These are phyloP conservation scores for Heliothis virescens DNA, from an alignment of 1,140 invertebrate genomes.

Conservation along the genomic window DNA sequence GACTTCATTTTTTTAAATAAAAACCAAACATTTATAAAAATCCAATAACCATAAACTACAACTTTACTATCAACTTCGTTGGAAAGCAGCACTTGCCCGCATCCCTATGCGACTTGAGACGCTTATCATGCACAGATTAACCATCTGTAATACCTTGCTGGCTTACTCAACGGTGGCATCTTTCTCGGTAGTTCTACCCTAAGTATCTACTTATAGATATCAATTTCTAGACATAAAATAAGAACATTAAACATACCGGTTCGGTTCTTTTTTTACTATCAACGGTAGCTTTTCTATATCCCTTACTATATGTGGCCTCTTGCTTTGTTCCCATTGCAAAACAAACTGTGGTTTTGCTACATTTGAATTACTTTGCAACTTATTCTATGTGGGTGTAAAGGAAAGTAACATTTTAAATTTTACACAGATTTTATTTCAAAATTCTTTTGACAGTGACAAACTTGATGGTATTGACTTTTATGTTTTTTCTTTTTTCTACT, in stretches of 20 bases:
- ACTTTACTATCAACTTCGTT: too few relatives aligned
- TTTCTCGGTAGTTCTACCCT: too few relatives aligned
- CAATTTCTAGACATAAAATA: not conserved
- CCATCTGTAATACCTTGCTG: too few relatives aligned
- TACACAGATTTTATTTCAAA: not conserved
- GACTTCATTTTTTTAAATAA: too few relatives aligned
- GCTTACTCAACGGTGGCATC: too few relatives aligned
- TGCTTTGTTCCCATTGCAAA: constrained; percentile 2
- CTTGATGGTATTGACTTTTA: not conserved
- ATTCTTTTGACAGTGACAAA: constrained; percentile 24
- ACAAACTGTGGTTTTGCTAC: not conserved
- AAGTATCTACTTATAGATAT: not conserved
- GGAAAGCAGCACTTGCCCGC: too few relatives aligned
- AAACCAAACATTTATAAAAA: too few relatives aligned
- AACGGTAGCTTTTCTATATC: not conserved
- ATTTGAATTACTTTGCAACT: not conserved
- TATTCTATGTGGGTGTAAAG: not conserved
- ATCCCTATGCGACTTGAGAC: too few relatives aligned
- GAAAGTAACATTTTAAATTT: constrained; percentile 10
- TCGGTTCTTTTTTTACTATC: not conserved
- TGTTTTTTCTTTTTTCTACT: not conserved
- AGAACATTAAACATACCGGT: not conserved
- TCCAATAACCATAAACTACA: too few relatives aligned
- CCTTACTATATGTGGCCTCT: not conserved
- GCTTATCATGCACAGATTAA: too few relatives aligned